Evolutionary conservation across 2,797 vertebrate species (phyloP).

Genomic region (Spizella passerina): DNA sequence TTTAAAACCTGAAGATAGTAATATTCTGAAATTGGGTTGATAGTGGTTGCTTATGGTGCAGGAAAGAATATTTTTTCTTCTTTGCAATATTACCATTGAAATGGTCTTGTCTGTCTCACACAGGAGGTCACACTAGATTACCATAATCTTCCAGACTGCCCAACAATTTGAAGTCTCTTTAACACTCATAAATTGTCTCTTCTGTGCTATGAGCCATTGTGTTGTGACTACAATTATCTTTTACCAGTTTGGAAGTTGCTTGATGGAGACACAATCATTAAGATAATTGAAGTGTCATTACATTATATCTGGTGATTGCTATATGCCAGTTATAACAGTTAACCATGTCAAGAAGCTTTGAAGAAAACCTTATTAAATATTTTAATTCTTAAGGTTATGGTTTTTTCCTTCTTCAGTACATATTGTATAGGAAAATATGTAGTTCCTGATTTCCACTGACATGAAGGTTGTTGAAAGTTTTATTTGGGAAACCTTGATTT

Average conservation of each 20-base stretch:
- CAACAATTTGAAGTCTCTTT: not conserved
- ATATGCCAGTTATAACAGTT: not conserved
- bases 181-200: not conserved
- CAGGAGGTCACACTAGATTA: slow-evolving; percentile 35
- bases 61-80: not conserved
- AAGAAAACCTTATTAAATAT: not conserved
- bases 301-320: no score
- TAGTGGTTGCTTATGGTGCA: not conserved
- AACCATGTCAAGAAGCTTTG: not conserved
- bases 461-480: not conserved
- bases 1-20: not conserved
- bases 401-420: not conserved
- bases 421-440: not conserved
- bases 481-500: not conserved
- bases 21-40: slow-evolving; percentile 1
- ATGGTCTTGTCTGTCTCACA: slow-evolving; percentile 15
- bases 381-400: not conserved
- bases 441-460: not conserved
- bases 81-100: not conserved
- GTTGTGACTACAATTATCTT: not conserved
- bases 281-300: no score
- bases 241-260: not conserved
- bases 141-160: not conserved
- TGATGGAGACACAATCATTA: not conserved
- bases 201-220: not conserved